Evolutionary conservation across 2,888 invertebrate genomes (phyloP), one percentile per base, ranked within the genome.

Genomic region (Trichogramma evanescens): DNA sequence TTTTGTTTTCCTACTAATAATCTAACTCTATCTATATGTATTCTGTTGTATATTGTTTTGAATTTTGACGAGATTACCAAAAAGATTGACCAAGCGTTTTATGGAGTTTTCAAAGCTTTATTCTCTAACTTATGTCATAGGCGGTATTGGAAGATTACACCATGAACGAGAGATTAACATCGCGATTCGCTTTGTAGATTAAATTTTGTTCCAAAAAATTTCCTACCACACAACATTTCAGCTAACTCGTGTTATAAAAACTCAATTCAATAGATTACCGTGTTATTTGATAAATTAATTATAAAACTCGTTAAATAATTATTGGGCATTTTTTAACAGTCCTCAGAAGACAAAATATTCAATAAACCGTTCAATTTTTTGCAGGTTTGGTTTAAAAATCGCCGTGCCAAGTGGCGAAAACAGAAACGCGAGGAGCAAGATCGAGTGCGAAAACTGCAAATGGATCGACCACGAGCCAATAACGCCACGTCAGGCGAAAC

Each of bases 361-460:
- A 45, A 45, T 2, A 9, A 45, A 45, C 10, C 45, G 45, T 61
- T n/a, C 26, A 3, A 26, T 26, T 70, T 70, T 71, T 81, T 81
- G 9, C 82, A 95, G 95, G 95, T 95, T 8, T 95, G 95, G 95
- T 95, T 95, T 80, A 95, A 95, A 80, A 95, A 95, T 78, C 86
- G 95, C 26, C 84, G 95, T 46, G 95, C 95, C 68, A 96, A 95
- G 82, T 95, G 95, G 95, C 86, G 95, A 68, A 95, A 95, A 74
- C 94, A 94, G 77, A 95, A 95, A 77, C 86, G 95, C 3, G 95
- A 89, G 76, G 88, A 91, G 76, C 88, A 91, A 78, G 89, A 91
- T 78, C 81, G 91, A 62, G 80, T 91, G 68, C 84, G 92, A 62
- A 90, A 91, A 78, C 77, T 92, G 64, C 91, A 91, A 74, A 88